Conservation (phyloP, 2,797 vertebrate genomes). For the Onychomys leucogaster region DNA sequence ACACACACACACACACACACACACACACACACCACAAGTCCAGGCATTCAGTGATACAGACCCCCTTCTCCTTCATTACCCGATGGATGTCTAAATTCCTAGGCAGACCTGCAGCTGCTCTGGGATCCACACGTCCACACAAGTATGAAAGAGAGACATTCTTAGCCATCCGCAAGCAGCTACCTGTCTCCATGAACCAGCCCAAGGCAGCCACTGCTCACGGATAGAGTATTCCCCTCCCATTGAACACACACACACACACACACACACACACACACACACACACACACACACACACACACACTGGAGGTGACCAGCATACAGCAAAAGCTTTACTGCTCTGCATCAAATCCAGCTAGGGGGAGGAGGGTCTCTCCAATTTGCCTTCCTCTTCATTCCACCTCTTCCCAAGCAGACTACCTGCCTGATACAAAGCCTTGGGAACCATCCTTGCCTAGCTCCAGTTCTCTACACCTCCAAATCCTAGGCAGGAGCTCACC, state of each 20-base stretch:
- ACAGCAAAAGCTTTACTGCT: background rate
- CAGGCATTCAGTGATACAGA: constrained; percentile 47
- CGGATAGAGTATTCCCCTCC: background rate
- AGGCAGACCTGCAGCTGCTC: constrained; percentile 68
- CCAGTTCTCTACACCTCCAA: background rate
- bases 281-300: background rate
- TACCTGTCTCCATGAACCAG: constrained; percentile 75
- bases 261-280: background rate
- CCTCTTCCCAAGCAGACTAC: background rate
- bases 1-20: background rate
- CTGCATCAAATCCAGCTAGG: background rate
- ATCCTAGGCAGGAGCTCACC: background rate
- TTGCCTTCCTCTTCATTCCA: background rate
- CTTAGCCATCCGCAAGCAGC: constrained; percentile 76
- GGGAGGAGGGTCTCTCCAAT: background rate
- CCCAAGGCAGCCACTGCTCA: constrained; percentile 63
- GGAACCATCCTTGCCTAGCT: background rate
- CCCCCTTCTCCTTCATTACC: background rate
- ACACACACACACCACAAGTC: constrained; percentile 23
- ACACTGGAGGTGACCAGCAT: background rate
- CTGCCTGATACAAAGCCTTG: background rate
- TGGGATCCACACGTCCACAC: constrained; percentile 67
- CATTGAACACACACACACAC: background rate
- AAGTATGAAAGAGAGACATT: constrained; percentile 71
- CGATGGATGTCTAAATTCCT: constrained; percentile 73